Conservation (phyloP, 2,888 invertebrate genomes). For the Tortrix viridana region DNA sequence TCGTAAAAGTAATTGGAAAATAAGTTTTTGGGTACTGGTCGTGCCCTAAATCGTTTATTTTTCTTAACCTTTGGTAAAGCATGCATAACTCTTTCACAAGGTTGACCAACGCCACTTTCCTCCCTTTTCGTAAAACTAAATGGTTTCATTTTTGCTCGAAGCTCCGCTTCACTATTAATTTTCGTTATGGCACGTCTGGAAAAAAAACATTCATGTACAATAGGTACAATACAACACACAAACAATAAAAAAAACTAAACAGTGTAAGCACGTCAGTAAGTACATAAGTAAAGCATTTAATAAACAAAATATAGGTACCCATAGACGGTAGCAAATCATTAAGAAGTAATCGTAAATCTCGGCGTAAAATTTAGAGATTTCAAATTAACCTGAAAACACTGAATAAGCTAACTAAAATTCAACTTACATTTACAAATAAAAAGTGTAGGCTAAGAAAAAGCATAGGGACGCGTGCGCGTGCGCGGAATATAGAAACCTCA, state of each 20-base stretch:
- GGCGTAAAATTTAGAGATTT: background rate
- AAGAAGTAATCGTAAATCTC: constrained; percentile 9
- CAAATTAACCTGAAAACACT: constrained; percentile 29
- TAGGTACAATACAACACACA: background rate
- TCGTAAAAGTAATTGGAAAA: constrained; percentile 89
- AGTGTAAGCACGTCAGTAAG: background rate
- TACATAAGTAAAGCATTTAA: background rate
- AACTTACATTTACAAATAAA: constrained; percentile 38
- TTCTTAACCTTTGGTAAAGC: constrained; percentile 68
- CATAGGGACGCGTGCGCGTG: constrained; percentile 52
- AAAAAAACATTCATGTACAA: background rate
- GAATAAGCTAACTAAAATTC: constrained; percentile 21
- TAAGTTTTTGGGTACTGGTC: constrained; percentile 88
- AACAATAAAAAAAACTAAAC: background rate
- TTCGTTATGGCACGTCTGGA: constrained; percentile 83
- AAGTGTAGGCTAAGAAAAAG: constrained; percentile 55
- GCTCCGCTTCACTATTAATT: constrained; percentile 84
- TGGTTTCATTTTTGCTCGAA: constrained; percentile 86
- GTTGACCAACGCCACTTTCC: constrained; percentile 74
- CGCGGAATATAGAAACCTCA: constrained; percentile 78
- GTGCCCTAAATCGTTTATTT: constrained; percentile 86
- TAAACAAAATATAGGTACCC: constrained; percentile 2
- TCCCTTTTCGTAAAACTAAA: constrained; percentile 86
- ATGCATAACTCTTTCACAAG: constrained; percentile 65
- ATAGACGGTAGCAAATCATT: constrained; percentile 20